Conservation (phyloP, 2,113 vertebrate species). For the Procavia capensis region DNA sequence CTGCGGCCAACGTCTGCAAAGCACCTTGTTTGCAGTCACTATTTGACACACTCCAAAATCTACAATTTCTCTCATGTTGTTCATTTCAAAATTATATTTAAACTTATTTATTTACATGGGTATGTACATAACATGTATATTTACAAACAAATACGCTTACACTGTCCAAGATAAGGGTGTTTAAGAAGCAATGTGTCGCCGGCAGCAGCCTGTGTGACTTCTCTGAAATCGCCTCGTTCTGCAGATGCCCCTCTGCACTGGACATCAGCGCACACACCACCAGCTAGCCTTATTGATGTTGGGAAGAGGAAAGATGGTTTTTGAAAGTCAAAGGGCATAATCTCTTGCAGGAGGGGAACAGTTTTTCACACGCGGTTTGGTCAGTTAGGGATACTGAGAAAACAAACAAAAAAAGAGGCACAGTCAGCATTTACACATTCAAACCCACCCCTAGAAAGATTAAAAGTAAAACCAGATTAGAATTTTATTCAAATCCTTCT, state of each 20-base stretch:
- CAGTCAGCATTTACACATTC: slow-evolving; percentile 3
- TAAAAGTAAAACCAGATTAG: slow-evolving; percentile 75
- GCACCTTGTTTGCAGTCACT: slow-evolving; percentile 71
- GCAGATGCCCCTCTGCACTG: slow-evolving; percentile 43
- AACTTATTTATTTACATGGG: slow-evolving; percentile 74
- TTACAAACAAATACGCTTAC: slow-evolving; percentile 69
- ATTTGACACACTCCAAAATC: slow-evolving; percentile 82
- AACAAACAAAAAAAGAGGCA: background rate
- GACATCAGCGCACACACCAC: background rate
- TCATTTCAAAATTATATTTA: slow-evolving; percentile 80
- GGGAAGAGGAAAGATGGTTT: background rate
- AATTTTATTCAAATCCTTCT: slow-evolving; percentile 69
- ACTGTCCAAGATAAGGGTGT: slow-evolving; percentile 30
- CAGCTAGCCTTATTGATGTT: slow-evolving; percentile 26
- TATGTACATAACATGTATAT: slow-evolving; percentile 63
- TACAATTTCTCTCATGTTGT: slow-evolving; percentile 79
- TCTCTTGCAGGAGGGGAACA: slow-evolving; percentile 52
- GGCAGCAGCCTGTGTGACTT: background rate
- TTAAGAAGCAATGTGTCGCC: background rate
- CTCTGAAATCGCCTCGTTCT: background rate
- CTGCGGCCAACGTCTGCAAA: slow-evolving; percentile 62
- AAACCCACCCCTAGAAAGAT: slow-evolving; percentile 27
- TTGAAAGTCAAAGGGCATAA: slow-evolving; percentile 73
- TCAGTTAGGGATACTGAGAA: slow-evolving; percentile 32
- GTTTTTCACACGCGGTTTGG: slow-evolving; percentile 67